Percentiles rank a stretch among this genome's conserved stretches.
Conservation (phyloP, 2,888 invertebrate species). For the Bembecia ichneumoniformis region DNA sequence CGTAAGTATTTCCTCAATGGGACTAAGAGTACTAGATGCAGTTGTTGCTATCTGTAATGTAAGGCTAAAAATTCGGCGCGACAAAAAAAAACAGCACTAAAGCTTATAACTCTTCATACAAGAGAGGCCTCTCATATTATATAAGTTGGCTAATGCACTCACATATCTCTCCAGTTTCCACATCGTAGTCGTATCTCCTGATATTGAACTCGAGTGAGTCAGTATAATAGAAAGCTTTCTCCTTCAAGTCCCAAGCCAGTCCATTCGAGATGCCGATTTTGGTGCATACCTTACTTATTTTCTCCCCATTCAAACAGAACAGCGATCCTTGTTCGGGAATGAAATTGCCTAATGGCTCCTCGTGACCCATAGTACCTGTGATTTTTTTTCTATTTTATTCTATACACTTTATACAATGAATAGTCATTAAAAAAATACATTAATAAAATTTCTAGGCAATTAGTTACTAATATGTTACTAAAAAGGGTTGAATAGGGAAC, state of each 20-base stretch:
- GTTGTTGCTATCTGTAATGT: too few species aligned
- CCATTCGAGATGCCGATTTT: slow-evolving; percentile 78
- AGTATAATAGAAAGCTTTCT: slow-evolving; percentile 80
- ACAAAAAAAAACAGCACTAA: too few species aligned
- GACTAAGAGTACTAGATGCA: too few species aligned
- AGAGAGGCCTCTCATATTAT: too few species aligned
- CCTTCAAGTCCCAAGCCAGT: slow-evolving; percentile 79
- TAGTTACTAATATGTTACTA: too few species aligned
- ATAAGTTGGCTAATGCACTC: not conserved
- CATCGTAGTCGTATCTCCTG: slow-evolving; percentile 80
- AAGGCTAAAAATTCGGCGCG: too few species aligned
- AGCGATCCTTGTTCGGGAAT: slow-evolving; percentile 53
- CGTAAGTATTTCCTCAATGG: too few species aligned
- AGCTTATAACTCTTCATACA: too few species aligned
- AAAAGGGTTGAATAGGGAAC: too few species aligned
- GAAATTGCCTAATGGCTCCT: slow-evolving; percentile 47
- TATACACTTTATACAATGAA: too few species aligned
- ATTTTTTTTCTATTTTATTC: not conserved
- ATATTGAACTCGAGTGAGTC: slow-evolving; percentile 78
- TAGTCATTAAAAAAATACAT: too few species aligned
- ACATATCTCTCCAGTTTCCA: slow-evolving; percentile 67
- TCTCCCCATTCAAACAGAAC: slow-evolving; percentile 44
- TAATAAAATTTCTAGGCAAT: too few species aligned
- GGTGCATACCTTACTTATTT: slow-evolving; percentile 27
- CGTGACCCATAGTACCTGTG: slow-evolving; percentile 72